Evolutionary conservation across 2,888 invertebrate genomes (phyloP).

Genomic region (Lepas anatifera): DNA sequence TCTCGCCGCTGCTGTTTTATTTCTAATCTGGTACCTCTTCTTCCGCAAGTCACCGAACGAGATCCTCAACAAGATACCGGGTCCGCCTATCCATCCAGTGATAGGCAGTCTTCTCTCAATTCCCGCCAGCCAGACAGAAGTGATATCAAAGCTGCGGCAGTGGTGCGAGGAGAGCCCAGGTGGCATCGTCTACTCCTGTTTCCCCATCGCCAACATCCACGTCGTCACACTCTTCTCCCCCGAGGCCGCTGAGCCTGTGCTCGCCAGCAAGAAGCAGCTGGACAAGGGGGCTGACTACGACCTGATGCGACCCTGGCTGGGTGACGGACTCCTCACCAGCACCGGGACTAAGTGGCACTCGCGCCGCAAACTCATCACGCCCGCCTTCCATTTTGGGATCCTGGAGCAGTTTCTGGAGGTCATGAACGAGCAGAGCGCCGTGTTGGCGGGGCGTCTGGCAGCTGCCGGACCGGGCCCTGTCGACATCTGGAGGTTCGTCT

Average conservation of each 20-base stretch:
- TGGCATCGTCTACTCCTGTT: background rate
- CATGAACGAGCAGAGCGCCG: too few species aligned
- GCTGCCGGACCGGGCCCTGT: slow-evolving; percentile 35
- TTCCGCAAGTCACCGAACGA: too few species aligned
- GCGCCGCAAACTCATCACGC: slow-evolving; percentile 57
- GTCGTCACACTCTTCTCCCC: too few species aligned
- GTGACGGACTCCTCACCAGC: slow-evolving; percentile 44
- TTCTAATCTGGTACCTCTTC: too few species aligned
- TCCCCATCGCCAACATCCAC: background rate
- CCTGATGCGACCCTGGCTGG: slow-evolving; percentile 45
- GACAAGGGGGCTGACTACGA: slow-evolving; percentile 42
- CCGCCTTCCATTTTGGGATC: too few species aligned
- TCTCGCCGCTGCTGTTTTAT: too few species aligned
- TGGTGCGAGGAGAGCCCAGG: background rate
- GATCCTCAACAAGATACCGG: background rate
- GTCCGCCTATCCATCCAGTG: background rate
- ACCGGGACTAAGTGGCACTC: slow-evolving; percentile 51
- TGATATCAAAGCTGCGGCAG: background rate
- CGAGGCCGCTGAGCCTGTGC: background rate
- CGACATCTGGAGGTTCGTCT: slow-evolving; percentile 49
- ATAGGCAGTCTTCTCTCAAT: background rate
- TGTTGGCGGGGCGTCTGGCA: slow-evolving; percentile 44
- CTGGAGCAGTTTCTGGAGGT: too few species aligned
- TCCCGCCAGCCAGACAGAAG: background rate
- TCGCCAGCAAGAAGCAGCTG: background rate